Evolutionary conservation across 2,797 vertebrate species (phyloP).

Genomic region (Leuciscus waleckii): DNA sequence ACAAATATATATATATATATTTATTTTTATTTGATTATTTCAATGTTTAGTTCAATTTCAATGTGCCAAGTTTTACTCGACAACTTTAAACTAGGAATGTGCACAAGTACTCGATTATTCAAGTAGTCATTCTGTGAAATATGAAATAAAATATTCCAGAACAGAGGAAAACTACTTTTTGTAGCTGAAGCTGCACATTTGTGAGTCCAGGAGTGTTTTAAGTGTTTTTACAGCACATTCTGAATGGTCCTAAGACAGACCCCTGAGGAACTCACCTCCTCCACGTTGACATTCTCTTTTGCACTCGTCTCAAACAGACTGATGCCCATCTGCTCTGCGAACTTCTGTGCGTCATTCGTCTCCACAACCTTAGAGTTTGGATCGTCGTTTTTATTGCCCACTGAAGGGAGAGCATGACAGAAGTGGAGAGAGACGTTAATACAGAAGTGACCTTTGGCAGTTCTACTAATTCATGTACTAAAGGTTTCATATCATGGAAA

Average conservation of each 20-base stretch:
- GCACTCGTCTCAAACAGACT: conserved; percentile 98
- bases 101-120: neutral
- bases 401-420: conserved; percentile 66
- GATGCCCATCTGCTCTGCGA: conserved; percentile 99
- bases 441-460: neutral
- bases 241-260: neutral
- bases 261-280: conserved; percentile 83
- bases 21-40: too few species aligned
- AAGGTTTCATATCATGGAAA: neutral
- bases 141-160: neutral
- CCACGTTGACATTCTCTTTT: conserved; percentile 98
- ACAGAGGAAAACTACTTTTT: neutral
- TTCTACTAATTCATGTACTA: neutral
- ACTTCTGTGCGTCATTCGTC: conserved; percentile 97
- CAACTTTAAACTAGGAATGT: neutral
- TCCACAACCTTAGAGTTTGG: conserved; percentile 97
- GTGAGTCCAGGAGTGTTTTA: neutral
- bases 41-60: neutral
- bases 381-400: conserved; percentile 99
- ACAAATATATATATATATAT: too few species aligned
- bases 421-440: neutral
- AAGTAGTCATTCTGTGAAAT: neutral
- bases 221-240: neutral
- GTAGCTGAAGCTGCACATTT: neutral
- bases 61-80: neutral